Base-by-base conservation (phyloP, 2,113 vertebrate genomes). In the Phasianus colchicus region DNA sequence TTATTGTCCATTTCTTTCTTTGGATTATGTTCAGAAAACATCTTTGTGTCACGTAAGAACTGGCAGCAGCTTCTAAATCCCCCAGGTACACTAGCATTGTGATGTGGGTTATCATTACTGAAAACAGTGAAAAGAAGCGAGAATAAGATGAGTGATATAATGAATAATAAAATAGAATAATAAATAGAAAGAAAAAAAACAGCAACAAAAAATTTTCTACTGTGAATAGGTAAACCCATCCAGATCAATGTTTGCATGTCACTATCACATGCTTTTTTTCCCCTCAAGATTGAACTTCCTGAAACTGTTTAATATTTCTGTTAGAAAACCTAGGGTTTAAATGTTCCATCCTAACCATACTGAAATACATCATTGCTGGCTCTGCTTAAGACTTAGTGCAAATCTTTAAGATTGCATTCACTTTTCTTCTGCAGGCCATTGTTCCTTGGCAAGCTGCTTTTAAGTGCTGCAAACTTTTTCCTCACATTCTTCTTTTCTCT, bases 1-100 rank as follows among this genome's bases (percentile, higher is more conserved):
- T 90, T 81, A 67, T 34, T 81, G 42, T 66, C 76, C 71, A 88
- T 80, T 83, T 42, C 78, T 92, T 81, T 66, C 19, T n/a, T 83
- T 58, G 76, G 42, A 24, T 87, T 80, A 79, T 45, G 60, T 85
- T 72, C 0, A 57, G 60, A 93, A 32, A 52, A 40, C 3, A 13
- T 13, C 43, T 79, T 60, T 83, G 55, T 64, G 55, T 57, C 60
- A 21, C 11, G 47, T 61, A 24, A 92, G 58, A 94, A 61, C 32
- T 52, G 40, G 60, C 50, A 91, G 71, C 34, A 73, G 54, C 36
- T 89, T 90, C 22, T 20, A 20, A 27, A 40, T 92, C 71, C 48
- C 43, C 20, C 24, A 66, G 45, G 67, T 83, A 76, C 17, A 63
- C 36, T 71, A 75, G 45, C 27, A 80, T 89, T 83, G 25, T 94